Evolutionary conservation across 2,113 vertebrate genomes (phyloP).

Genomic region (Thymallus thymallus): DNA sequence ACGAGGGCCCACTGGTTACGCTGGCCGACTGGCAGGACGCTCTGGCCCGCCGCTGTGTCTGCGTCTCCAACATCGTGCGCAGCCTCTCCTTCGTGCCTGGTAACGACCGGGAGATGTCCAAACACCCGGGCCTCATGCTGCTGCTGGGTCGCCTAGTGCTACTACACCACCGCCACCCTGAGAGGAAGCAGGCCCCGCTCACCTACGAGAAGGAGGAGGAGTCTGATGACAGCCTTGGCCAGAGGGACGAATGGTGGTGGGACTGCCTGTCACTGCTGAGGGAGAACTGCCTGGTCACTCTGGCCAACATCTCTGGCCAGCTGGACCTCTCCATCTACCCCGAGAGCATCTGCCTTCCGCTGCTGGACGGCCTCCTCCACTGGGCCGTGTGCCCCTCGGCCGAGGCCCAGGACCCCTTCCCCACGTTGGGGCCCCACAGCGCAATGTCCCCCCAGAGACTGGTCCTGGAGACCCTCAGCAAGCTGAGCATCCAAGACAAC

Average conservation of each 20-base stretch:
- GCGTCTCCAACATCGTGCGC: conserved; percentile 95
- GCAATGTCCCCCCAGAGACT: conserved; percentile 98
- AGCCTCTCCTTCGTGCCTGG: conserved; percentile 97
- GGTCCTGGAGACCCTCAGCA: conserved; percentile 98
- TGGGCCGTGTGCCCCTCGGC: conserved; percentile 98
- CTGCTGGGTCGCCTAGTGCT: conserved; percentile 93
- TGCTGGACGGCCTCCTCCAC: conserved; percentile 96
- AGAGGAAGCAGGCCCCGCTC: conserved; percentile 94
- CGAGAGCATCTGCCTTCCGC: conserved; percentile 96
- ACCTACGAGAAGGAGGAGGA: conserved; percentile 98
- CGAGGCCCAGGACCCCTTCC: conserved; percentile 97
- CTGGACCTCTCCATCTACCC: conserved; percentile 95
- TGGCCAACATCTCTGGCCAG: conserved; percentile 98
- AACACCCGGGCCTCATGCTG: conserved; percentile 93
- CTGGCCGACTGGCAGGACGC: conserved; percentile 96
- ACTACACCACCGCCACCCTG: conserved; percentile 94
- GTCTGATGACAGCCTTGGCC: conserved; percentile 88
- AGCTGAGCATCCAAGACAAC: conserved; percentile 99
- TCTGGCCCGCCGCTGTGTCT: conserved; percentile 91
- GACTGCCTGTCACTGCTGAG: conserved; percentile 97
- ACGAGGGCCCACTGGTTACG: conserved; percentile 91
- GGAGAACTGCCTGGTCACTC: conserved; percentile 95
- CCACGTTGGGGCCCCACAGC: conserved; percentile 89
- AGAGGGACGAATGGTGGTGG: conserved; percentile 99
- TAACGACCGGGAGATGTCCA: conserved; percentile 98